phyloP scores from a whole-genome alignment of 1,140 invertebrate species.

The Chrysomallon squamiferum region DNA sequence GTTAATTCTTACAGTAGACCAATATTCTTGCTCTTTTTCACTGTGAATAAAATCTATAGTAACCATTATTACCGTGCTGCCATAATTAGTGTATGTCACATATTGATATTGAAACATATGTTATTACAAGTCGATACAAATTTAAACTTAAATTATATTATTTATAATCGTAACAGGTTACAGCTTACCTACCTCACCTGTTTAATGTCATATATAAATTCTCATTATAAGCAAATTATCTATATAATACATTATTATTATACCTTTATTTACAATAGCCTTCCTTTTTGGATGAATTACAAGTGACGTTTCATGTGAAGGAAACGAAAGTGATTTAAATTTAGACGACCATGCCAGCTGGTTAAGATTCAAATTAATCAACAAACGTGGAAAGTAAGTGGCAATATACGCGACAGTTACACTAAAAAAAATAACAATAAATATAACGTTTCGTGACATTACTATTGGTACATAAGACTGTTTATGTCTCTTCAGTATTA shows the following conservation, averaged over 20 bases:
- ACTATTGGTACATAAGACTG: not conserved
- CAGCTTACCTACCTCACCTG: too few relatives aligned
- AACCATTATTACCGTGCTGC: too few relatives aligned
- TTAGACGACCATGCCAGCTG: slow-evolving; percentile 8
- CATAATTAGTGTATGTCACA: too few relatives aligned
- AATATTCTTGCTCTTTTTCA: too few relatives aligned
- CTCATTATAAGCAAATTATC: too few relatives aligned
- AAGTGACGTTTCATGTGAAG: slow-evolving; percentile 34
- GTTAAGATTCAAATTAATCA: slow-evolving; percentile 22
- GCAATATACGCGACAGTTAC: slow-evolving; percentile 33
- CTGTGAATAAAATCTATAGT: too few relatives aligned
- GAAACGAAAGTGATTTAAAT: slow-evolving; percentile 2
- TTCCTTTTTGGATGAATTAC: slow-evolving; percentile 31
- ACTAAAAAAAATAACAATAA: slow-evolving; percentile 31
- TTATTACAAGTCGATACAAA: too few relatives aligned
- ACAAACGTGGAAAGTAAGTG: slow-evolving; percentile 19
- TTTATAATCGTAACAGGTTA: too few relatives aligned
- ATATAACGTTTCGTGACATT: slow-evolving; percentile 16
- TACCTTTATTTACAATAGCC: slow-evolving; percentile 7
- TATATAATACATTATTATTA: not conserved
- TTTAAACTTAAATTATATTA: too few relatives aligned
- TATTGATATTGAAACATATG: too few relatives aligned
- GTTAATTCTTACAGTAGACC: too few relatives aligned
- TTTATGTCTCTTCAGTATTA: not conserved
- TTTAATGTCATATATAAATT: too few relatives aligned